phyloP scores from a whole-genome alignment of 2,113 vertebrate species.

The Platysternon megacephalum region DNA sequence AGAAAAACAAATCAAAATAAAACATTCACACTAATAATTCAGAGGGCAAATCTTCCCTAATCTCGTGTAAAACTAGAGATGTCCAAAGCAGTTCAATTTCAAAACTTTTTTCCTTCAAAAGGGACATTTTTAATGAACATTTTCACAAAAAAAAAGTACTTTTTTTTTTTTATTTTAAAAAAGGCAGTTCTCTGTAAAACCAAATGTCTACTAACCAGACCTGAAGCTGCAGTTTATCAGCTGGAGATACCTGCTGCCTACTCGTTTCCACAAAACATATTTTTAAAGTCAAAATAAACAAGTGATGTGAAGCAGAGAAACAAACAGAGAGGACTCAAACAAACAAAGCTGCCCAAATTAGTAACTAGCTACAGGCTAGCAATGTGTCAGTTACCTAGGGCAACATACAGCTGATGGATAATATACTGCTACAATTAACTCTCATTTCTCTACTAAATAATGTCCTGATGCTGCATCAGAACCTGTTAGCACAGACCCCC shows the following conservation, averaged over 20 bases:
- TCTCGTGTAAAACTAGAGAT: neutral
- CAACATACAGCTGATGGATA: conserved; percentile 14
- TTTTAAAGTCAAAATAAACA: conserved; percentile 27
- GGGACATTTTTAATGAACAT: rapidly evolving
- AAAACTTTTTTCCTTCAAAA: neutral
- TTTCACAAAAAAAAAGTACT: neutral
- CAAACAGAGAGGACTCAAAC: conserved; percentile 31
- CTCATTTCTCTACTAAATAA: neutral
- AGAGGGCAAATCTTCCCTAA: neutral
- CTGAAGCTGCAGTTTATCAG: neutral
- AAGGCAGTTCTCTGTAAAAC: neutral
- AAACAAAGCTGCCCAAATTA: conserved; percentile 39
- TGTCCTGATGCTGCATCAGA: neutral
- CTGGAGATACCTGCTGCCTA: neutral
- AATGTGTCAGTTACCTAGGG: conserved; percentile 32
- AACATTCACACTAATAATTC: neutral
- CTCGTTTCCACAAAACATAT: neutral
- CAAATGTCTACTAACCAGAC: neutral
- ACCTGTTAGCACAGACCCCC: neutral
- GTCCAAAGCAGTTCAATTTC: neutral
- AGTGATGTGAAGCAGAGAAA: conserved; percentile 41
- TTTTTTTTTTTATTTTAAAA: neutral
- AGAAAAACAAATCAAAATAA: neutral
- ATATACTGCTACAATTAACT: conserved; percentile 18
- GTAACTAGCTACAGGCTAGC: conserved; percentile 2